phyloP scores from a whole-genome alignment of 1,140 invertebrate genomes.

The Anthonomus grandis region DNA sequence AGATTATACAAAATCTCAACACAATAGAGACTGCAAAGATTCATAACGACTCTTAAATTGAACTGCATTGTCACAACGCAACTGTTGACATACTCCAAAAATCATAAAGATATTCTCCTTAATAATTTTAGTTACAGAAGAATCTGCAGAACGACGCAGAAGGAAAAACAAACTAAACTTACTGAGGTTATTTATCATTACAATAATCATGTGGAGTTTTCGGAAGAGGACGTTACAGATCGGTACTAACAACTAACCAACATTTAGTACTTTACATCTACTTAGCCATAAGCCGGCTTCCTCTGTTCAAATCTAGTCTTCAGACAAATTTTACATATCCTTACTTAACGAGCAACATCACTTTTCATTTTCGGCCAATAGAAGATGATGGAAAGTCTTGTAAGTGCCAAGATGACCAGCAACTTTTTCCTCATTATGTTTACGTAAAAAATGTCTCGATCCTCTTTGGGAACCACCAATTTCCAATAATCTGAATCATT shows the following conservation, averaged over 20 bases:
- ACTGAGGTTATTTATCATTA: slow-evolving; percentile 5
- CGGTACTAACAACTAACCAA: slow-evolving; percentile 4
- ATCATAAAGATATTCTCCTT: slow-evolving; percentile 17
- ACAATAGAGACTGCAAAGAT: slow-evolving; percentile 12
- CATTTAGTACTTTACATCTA: not conserved
- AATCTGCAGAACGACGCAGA: slow-evolving; percentile 9
- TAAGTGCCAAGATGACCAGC: slow-evolving; percentile 32
- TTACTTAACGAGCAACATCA: not conserved
- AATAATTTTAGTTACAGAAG: slow-evolving; percentile 7
- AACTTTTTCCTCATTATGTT: slow-evolving; percentile 10
- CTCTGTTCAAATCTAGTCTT: not conserved
- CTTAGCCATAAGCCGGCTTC: not conserved
- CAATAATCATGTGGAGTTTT: slow-evolving; percentile 4
- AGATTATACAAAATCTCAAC: slow-evolving; percentile 15
- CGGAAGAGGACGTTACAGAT: slow-evolving; percentile 2
- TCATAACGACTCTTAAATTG: slow-evolving; percentile 19
- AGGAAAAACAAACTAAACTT: slow-evolving; percentile 13
- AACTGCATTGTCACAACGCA: slow-evolving; percentile 23
- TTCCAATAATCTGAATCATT: no score
- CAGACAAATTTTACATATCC: not conserved
- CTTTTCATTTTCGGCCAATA: slow-evolving; percentile 40
- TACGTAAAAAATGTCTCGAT: no score
- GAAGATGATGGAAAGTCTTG: slow-evolving; percentile 37
- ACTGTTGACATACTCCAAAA: slow-evolving; percentile 13
- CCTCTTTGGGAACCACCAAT: no score